phyloP scores from a whole-genome alignment of 2,113 vertebrate genomes.

The Mormyrus iriodes region DNA sequence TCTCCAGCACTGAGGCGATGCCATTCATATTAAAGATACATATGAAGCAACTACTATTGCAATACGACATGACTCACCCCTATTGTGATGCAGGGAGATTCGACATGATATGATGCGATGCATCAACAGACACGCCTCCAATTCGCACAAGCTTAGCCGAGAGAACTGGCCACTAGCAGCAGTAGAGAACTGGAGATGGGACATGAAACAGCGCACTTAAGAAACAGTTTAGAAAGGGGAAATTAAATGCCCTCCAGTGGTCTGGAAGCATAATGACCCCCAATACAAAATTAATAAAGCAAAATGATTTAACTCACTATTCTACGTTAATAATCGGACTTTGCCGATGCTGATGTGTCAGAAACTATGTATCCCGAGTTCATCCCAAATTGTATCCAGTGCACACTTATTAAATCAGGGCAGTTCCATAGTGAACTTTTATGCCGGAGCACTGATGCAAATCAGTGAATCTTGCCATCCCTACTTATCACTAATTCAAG shows the following conservation, averaged over 20 bases:
- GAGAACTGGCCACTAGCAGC: too few species aligned
- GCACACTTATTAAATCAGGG: neutral
- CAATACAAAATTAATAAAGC: neutral
- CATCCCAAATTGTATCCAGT: too few species aligned
- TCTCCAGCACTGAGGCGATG: too few species aligned
- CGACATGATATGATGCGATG: too few species aligned
- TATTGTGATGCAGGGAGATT: neutral
- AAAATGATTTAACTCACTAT: neutral
- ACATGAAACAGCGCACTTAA: neutral
- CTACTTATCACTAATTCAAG: neutral
- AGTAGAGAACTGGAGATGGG: neutral
- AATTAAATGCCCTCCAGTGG: neutral
- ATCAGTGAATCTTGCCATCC: neutral
- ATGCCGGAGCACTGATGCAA: neutral
- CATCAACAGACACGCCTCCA: too few species aligned
- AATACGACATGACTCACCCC: neutral
- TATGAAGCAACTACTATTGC: too few species aligned
- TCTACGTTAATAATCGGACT: neutral
- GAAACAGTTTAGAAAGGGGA: neutral
- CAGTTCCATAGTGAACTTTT: neutral
- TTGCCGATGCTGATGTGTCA: neutral
- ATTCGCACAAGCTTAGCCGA: too few species aligned
- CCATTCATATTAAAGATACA: too few species aligned
- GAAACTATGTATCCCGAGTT: neutral
- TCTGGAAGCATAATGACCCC: neutral